Evolutionary conservation across 2,888 invertebrate genomes (phyloP).

Genomic region (Tipula confusa): DNA sequence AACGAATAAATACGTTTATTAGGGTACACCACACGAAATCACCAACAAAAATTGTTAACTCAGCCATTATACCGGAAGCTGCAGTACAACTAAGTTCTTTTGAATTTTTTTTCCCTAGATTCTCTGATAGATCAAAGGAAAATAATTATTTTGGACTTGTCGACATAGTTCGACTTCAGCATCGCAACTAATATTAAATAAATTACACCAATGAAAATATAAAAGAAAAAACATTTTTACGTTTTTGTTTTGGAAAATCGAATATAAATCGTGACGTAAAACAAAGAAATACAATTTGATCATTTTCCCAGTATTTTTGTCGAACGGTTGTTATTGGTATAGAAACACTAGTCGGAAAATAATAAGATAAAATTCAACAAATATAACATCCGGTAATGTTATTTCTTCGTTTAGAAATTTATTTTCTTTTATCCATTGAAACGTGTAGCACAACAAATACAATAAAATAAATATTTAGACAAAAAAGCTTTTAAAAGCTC

Average conservation of each 20-base stretch:
- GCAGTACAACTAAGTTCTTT: not conserved
- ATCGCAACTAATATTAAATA: not conserved
- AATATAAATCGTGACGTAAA: not conserved
- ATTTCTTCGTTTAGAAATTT: not conserved
- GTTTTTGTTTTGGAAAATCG: not conserved
- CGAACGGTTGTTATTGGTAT: not conserved
- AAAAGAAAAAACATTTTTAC: not conserved
- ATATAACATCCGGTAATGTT: conserved; percentile 9
- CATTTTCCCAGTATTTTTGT: not conserved
- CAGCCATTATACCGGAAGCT: not conserved
- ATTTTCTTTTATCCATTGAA: not conserved
- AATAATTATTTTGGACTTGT: not conserved
- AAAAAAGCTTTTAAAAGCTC: conserved; percentile 14
- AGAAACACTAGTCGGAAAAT: not conserved
- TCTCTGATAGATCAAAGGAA: not conserved
- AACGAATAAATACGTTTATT: too few species aligned
- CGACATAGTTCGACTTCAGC: not conserved
- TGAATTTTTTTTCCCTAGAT: not conserved
- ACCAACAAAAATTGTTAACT: not conserved
- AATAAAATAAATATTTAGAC: not conserved
- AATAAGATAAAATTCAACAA: not conserved
- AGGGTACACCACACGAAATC: too few species aligned
- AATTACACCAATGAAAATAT: not conserved
- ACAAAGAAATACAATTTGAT: conserved; percentile 3
- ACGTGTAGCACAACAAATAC: not conserved